Evolutionary conservation across 2,113 vertebrate species (phyloP).

Genomic region (Malurus cyaneus): DNA sequence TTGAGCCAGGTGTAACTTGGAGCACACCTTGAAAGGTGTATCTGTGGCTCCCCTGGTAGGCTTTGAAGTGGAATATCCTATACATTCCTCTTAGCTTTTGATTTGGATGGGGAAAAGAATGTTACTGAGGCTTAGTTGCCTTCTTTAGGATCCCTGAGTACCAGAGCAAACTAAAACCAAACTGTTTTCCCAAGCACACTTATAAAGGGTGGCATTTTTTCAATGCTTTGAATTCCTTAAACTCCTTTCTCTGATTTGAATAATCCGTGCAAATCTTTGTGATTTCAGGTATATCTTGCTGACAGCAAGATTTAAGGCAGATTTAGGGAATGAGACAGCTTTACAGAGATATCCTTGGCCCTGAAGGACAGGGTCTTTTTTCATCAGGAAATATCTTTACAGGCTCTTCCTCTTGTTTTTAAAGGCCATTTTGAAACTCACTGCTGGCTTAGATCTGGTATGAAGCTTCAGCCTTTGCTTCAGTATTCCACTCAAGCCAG

Average conservation of each 20-base stretch:
- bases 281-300: background rate
- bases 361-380: background rate
- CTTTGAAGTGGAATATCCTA: background rate
- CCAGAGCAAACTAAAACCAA: background rate
- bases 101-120: background rate
- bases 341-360: background rate
- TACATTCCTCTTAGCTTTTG: background rate
- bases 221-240: slow-evolving; percentile 25
- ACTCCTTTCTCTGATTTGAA: background rate
- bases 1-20: background rate
- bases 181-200: background rate
- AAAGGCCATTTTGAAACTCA: background rate
- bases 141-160: background rate
- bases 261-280: background rate
- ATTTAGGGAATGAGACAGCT: background rate
- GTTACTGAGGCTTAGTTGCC: background rate
- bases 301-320: background rate
- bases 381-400: background rate
- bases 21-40: background rate
- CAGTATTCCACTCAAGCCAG: background rate
- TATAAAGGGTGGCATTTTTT: background rate
- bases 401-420: background rate
- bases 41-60: background rate
- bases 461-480: background rate
- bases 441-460: background rate